phyloP scores from a whole-genome alignment of 2,113 vertebrate genomes.

The Clarias gariepinus region DNA sequence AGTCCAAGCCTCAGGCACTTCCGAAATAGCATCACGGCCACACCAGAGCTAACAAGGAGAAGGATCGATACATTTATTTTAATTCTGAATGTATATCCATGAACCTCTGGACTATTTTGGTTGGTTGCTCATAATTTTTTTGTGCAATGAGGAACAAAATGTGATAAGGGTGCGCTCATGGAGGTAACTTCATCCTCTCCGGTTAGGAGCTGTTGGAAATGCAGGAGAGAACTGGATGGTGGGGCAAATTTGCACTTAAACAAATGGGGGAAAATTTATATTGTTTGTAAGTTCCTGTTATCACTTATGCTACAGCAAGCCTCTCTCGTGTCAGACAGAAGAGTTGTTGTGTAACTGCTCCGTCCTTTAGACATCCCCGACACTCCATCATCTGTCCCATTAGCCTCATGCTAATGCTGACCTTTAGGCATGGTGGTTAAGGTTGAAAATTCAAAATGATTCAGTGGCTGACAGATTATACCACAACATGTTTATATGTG shows the following conservation, averaged over 20 bases:
- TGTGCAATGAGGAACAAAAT: neutral
- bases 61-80: neutral
- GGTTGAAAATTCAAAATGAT: neutral
- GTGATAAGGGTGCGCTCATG: neutral
- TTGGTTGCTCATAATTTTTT: neutral
- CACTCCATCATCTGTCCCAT: neutral
- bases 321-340: neutral
- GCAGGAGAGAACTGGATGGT: neutral
- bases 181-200: neutral
- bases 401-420: conserved; percentile 1
- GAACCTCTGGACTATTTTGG: neutral
- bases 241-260: neutral
- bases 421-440: neutral
- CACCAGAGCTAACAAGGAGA: neutral
- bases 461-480: neutral
- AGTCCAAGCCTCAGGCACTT: neutral
- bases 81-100: neutral
- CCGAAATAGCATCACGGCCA: conserved; percentile 4
- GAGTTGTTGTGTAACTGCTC: neutral
- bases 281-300: neutral
- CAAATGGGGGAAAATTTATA: too few species aligned
- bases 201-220: neutral
- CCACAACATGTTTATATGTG: neutral
- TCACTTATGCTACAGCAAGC: neutral
- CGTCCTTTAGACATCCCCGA: neutral